Evolutionary conservation across 2,797 vertebrate species (phyloP).

Genomic region (Phaenicophaeus curvirostris): DNA sequence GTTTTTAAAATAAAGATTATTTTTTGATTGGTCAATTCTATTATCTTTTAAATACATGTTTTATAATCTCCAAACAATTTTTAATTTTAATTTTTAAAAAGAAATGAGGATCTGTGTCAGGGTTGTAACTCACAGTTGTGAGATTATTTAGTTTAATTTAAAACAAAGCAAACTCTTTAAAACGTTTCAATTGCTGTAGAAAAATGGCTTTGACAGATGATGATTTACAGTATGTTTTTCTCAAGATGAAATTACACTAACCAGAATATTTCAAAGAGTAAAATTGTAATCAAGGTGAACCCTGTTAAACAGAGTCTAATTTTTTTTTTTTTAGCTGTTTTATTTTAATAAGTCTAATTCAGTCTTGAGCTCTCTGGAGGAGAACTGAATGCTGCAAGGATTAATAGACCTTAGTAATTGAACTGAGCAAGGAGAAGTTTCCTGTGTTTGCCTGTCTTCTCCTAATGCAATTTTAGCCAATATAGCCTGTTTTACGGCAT

Average conservation of each 20-base stretch:
- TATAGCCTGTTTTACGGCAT: not conserved
- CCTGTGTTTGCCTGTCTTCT: not conserved
- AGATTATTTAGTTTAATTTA: not conserved
- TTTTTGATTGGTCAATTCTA: not conserved
- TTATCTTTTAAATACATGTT: not conserved
- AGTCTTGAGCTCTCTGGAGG: not conserved
- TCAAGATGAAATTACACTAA: not conserved
- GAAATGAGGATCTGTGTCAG: not conserved
- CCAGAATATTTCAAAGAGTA: not conserved
- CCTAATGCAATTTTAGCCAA: not conserved
- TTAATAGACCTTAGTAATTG: not conserved
- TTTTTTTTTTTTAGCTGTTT: not conserved
- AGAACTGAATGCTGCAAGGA: not conserved
- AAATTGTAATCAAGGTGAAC: not conserved
- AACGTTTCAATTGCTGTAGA: not conserved
- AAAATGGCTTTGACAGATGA: not conserved
- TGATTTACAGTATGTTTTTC: not conserved
- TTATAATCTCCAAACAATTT: not conserved
- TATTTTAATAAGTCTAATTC: not conserved
- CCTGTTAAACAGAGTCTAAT: not conserved
- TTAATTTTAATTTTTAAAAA: not conserved
- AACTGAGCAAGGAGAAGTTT: not conserved
- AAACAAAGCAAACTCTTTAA: not conserved
- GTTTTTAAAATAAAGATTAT: not conserved
- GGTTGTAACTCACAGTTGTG: not conserved